Evolutionary conservation across 2,888 invertebrate genomes (phyloP), one percentile per base, ranked within the genome.

Genomic region (Tachina lurida): DNA sequence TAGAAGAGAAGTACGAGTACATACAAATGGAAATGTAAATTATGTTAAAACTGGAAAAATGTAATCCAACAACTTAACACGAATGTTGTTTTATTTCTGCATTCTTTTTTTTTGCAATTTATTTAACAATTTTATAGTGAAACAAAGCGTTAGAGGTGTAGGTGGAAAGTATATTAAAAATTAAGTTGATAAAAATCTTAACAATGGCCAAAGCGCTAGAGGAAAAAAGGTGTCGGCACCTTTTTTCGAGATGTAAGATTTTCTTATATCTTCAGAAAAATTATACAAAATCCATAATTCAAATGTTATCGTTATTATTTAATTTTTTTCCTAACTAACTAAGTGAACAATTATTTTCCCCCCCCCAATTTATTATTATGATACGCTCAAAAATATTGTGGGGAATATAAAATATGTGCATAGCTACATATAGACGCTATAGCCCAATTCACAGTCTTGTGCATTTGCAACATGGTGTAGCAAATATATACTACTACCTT

Each of bases 21-120:
- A 52, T 22, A 63, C 49, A 58, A 75, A 67, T 71, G 75, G 12
- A 71, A 80, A 84, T 81, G 76, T 56, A 81, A 77, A 82, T 82
- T 78, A 65, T 73, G 76, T 73, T 73, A 73, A 84, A 70, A 74
- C 78, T 78, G 73, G 56, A 78, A 85, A 85, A 78, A 39, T 85
- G 52, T 70, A 85, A 63, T 82, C 78, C 68, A 73, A 85, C 77
- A 81, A 82, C 63, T 74, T 77, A 74, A 77, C 62, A 78, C 77
- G 65, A 83, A 74, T 71, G 52, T 19, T 68, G 65, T 54, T 60
- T 65, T 47, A 56, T 71, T 71, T 39, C 45, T 70, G 19, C 1
- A 39, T 52, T 49, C 60, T 5, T 41, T 52, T 13, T 15, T 58
- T 15, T 58, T 31, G 31, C 22, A 56, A 52, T 67, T 54, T 22